phyloP scores from a whole-genome alignment of 2,888 invertebrate species.

The Cephus pygmeus region DNA sequence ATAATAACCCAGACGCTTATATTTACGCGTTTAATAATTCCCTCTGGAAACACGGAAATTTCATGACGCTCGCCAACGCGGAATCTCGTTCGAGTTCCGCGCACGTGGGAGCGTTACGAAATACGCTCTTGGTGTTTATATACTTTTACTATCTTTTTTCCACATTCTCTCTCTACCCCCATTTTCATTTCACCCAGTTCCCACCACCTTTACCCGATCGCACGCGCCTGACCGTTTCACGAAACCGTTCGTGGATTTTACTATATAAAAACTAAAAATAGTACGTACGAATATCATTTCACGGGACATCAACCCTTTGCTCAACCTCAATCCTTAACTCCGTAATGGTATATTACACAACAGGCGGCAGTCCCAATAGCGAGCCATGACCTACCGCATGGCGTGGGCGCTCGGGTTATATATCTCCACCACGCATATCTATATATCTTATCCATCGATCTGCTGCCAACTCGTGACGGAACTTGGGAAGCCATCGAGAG shows the following conservation, averaged over 20 bases:
- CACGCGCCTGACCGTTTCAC: neutral
- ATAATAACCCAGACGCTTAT: neutral
- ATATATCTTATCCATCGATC: constrained; percentile 30
- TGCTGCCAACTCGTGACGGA: constrained; percentile 34
- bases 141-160: neutral
- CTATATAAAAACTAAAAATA: no score
- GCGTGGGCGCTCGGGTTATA: constrained; percentile 1
- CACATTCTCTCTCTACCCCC: neutral
- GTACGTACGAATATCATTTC: neutral
- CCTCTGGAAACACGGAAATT: neutral
- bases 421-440: neutral
- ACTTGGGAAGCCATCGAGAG: constrained; percentile 18
- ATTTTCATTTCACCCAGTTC: neutral
- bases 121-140: neutral
- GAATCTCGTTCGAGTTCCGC: neutral
- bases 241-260: neutral
- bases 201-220: neutral
- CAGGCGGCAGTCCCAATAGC: neutral
- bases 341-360: neutral
- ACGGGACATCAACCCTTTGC: neutral
- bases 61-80: neutral
- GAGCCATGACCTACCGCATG: constrained; percentile 15
- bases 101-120: neutral
- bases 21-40: neutral
- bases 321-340: neutral